phyloP scores from a whole-genome alignment of 2,888 invertebrate genomes.

The Craniophora ligustri region DNA sequence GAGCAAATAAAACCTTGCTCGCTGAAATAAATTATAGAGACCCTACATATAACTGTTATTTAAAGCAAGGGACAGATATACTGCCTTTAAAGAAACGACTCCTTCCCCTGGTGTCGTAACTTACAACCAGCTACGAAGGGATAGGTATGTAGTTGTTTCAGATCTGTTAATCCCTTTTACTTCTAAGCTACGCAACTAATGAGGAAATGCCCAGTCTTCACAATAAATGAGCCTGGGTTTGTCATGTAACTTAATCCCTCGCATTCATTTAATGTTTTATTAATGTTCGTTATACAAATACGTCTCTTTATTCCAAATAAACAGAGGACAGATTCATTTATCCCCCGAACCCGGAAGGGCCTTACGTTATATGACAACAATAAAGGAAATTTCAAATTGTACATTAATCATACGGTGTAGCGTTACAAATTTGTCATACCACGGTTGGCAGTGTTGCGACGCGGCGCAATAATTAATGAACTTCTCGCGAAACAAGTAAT shows the following conservation, averaged over 20 bases:
- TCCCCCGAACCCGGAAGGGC: conserved; percentile 33
- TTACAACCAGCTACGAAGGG: conserved; percentile 42
- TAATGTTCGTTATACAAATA: conserved; percentile 25
- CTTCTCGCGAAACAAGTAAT: conserved; percentile 64
- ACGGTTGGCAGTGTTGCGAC: conserved; percentile 62
- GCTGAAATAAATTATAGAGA: background rate
- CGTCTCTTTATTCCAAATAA: conserved; percentile 36
- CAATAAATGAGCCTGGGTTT: conserved; percentile 20
- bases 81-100: conserved; percentile 9
- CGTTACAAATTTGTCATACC: conserved; percentile 75
- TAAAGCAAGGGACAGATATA: background rate
- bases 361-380: conserved; percentile 64
- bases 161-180: conserved; percentile 33
- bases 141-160: conserved; percentile 35
- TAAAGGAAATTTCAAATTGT: conserved; percentile 71
- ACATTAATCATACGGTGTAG: conserved; percentile 71
- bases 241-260: conserved; percentile 22
- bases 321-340: conserved; percentile 49
- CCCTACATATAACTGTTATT: background rate
- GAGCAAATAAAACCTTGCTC: background rate
- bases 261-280: conserved; percentile 35
- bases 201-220: conserved; percentile 27
- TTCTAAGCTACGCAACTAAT: conserved; percentile 23
- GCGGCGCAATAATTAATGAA: conserved; percentile 74
- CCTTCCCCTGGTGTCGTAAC: conserved; percentile 17